Evolutionary conservation across 2,113 vertebrate species (phyloP), one percentile per base, ranked within the genome.

Genomic region (Tapirus terrestris): DNA sequence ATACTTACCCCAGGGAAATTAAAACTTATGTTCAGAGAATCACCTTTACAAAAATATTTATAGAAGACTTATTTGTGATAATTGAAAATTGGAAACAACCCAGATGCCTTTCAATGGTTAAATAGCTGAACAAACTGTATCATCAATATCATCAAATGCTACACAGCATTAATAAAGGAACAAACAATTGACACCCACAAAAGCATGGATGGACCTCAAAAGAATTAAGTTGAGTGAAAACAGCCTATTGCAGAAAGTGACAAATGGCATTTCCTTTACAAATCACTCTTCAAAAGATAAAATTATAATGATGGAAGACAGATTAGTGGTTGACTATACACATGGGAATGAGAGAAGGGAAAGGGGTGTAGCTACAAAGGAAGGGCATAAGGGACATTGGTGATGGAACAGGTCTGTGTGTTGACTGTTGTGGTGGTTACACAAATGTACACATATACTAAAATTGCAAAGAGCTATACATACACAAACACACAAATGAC

Each of bases 331-430:
- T 76, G 16, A 7, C 58, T 76, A 76, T 31, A 76, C 3, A 18
- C 9, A 31, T 5, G 27, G 18, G 6, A 48, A 48, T 76, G 17
- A 48, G 27, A 48, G 43, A 7, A 76, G 14, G 29, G 27, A 31
- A 31, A 5, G 45, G 27, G 8, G 16, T 6, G 16, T 48, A 27
- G 8, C 27, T 9, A 31, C 17, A 43, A 48, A 48, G 58, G 27
- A 48, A 76, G 0, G 1, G 48, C 8, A 48, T 76, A 16, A 48
- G 45, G 0, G 16, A 31, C 31, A 5, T 48, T 48, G 27, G 31
- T 51, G 73, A 48, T 48, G 27, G 48, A 48, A 14, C 29, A 18
- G 1, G 27, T 31, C 43, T 48, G 45, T 31, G 14, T 51, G 27
- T 14, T 29, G 25, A 45, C 13, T 16, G 14, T 45, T 13, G 6